Percentiles rank a stretch among this genome's conserved stretches.
phyloP scores from a whole-genome alignment of 2,113 vertebrate species.

The Steatornis caripensis region DNA sequence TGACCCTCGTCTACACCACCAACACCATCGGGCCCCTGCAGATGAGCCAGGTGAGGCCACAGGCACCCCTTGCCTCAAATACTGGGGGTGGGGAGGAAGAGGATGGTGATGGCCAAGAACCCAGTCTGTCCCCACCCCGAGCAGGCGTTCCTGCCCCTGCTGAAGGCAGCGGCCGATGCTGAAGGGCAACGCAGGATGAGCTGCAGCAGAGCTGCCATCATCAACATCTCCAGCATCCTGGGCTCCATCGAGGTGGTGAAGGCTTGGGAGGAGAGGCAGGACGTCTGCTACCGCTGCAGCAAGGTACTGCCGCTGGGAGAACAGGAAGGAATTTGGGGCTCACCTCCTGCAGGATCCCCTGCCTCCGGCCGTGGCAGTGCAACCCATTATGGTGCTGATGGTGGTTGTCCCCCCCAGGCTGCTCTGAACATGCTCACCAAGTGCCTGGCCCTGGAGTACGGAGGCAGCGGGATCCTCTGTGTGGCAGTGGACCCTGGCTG shows the following conservation, averaged over 20 bases:
- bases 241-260: background rate
- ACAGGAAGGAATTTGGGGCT: background rate
- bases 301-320: accelerated
- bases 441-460: conserved; percentile 42
- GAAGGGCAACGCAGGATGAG: background rate
- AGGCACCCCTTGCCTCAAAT: accelerated
- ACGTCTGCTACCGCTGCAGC: conserved; percentile 53
- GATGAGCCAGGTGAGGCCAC: conserved; percentile 14
- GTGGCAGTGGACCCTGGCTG: conserved; percentile 18
- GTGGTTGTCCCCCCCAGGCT: background rate
- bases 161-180: background rate
- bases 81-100: background rate
- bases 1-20: conserved; percentile 14
- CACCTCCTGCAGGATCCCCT: accelerated
- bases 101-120: background rate
- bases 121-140: too few species aligned
- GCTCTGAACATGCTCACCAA: conserved; percentile 61
- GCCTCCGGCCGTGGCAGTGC: background rate
- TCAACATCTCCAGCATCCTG: conserved; percentile 51
- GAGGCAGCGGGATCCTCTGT: background rate
- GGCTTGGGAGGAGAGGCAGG: conserved; percentile 35
- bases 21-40: conserved; percentile 53
- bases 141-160: conserved; percentile 27
- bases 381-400: background rate
- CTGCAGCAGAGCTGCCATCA: conserved; percentile 35